These are phyloP conservation scores for Paelopatides confundens DNA, from an alignment of 53 echinoderm and acorn worm genomes.

Conservation along the genomic window DNA sequence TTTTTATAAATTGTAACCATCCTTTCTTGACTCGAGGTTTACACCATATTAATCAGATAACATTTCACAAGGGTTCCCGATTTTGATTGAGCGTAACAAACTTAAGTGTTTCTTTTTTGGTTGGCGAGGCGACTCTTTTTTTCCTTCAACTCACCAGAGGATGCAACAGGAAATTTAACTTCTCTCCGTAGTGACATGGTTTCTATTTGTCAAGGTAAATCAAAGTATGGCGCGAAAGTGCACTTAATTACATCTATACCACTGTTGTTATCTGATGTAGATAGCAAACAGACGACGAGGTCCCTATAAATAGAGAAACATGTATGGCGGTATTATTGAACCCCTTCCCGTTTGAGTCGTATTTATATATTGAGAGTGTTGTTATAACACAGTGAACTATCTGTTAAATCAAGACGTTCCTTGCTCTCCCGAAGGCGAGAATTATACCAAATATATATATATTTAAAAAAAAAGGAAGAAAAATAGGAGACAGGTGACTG, in stretches of 20 bases:
- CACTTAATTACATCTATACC: constrained; percentile 36
- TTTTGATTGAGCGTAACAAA: constrained; percentile 8
- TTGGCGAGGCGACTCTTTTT: not conserved
- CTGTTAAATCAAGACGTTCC: constrained; percentile 3
- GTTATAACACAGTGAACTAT: not conserved
- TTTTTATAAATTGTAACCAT: not conserved
- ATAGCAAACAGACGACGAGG: constrained; percentile 15
- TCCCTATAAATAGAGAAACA: not conserved
- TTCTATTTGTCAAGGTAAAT: not conserved
- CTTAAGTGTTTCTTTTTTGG: constrained; percentile 11
- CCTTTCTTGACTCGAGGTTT: not conserved
- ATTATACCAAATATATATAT: constrained; percentile 19
- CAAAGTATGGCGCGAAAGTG: constrained; percentile 7
- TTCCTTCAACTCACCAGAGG: constrained; percentile 13
- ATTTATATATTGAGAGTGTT: not conserved
- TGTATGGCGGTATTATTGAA: constrained; percentile 2
- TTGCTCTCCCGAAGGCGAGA: constrained; percentile 14
- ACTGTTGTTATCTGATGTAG: constrained; percentile 32
- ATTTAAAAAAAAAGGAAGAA: not conserved
- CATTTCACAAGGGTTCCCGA: constrained; percentile 3
- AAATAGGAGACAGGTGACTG: not conserved
- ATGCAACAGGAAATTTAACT: constrained; percentile 15
- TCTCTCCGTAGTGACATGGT: constrained; percentile 30
- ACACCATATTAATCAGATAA: not conserved
- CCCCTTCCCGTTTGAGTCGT: not conserved